Conservation (phyloP, 1,140 invertebrate species). For the Caenorhabditis brenneri region DNA sequence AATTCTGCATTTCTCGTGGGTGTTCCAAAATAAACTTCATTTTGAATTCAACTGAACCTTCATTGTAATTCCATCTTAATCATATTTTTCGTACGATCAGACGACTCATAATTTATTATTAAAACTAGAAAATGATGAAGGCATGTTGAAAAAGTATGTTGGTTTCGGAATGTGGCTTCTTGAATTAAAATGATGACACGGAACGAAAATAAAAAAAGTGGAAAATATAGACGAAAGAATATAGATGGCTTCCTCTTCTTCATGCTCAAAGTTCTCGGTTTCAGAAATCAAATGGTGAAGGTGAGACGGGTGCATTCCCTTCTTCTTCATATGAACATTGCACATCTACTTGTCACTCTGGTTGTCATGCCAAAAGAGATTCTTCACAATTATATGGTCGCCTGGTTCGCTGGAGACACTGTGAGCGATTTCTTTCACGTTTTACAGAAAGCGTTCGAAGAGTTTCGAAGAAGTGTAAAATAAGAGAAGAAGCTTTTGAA, state of each 20-base stretch:
- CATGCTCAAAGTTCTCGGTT: too few species aligned
- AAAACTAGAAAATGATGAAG: background rate
- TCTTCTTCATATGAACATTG: conserved; percentile 70
- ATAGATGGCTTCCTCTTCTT: background rate
- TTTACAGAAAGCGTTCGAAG: too few species aligned
- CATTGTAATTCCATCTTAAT: too few species aligned
- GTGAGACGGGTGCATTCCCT: conserved; percentile 66
- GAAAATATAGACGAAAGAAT: too few species aligned
- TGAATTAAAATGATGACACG: background rate
- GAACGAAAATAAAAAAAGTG: background rate
- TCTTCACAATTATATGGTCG: conserved; percentile 67
- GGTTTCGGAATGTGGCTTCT: background rate
- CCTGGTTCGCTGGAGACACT: conserved; percentile 66
- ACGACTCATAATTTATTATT: background rate
- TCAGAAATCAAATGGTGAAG: conserved; percentile 66
- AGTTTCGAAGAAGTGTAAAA: too few species aligned
- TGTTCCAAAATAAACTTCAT: too few species aligned
- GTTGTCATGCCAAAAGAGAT: conserved; percentile 68
- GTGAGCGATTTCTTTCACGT: too few species aligned
- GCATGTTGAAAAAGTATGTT: background rate
- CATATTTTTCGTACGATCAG: too few species aligned
- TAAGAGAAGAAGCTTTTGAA: too few species aligned
- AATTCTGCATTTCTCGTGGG: too few species aligned
- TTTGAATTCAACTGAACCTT: too few species aligned
- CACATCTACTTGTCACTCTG: conserved; percentile 61